Evolutionary conservation across 1,140 invertebrate species (phyloP), one percentile per base, ranked within the genome.

Genomic region (silkworm (Bombyx mori)): DNA sequence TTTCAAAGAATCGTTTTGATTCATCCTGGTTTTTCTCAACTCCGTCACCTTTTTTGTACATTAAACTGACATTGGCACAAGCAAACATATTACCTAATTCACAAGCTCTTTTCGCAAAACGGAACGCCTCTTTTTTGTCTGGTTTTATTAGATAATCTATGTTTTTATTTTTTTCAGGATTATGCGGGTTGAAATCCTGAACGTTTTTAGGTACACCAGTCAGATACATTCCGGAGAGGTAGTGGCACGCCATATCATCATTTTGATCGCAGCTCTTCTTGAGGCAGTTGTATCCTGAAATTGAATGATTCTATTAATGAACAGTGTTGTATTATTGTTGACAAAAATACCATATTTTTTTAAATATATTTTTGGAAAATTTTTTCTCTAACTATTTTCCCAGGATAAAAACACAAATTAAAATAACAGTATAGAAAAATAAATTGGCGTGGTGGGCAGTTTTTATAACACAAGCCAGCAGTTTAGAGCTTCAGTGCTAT

Each of bases 51-150:
- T 89, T 89, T 10, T 86, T 85, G 75, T 96, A 95, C 94, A 96
- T 95, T 66, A 94, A 91, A 64, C 94, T 94, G 2, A 97, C 73
- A 89, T 98, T 98, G 0, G 92, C 92, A 88, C 97, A 98, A 2
- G 94, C 94, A 73, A 93, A 94, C 57, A 95, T 91, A 79, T 97
- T 93, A 4, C 92, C 93, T 8, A 93, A 75, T 63, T 96, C 92
- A 80, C 97, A 98, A 0, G 92, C 93, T 77, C 92, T 93, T 46
- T 90, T 73, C 0, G 94, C 92, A 65, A 91, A 92, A 56, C 92
- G 85, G 78, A 95, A 96, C 1, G 95, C 95, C 79, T 94, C 92
- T 45, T 88, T 88, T 83, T 92, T 91, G 74, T 97, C 91, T 68
- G 92, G 92, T 9, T 89, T 86, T n/a, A 96, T 77, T 18, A 90